Evolutionary conservation across 2,797 vertebrate genomes (phyloP), one percentile per base, ranked within the genome.

Genomic region (Sebastes oblongus): DNA sequence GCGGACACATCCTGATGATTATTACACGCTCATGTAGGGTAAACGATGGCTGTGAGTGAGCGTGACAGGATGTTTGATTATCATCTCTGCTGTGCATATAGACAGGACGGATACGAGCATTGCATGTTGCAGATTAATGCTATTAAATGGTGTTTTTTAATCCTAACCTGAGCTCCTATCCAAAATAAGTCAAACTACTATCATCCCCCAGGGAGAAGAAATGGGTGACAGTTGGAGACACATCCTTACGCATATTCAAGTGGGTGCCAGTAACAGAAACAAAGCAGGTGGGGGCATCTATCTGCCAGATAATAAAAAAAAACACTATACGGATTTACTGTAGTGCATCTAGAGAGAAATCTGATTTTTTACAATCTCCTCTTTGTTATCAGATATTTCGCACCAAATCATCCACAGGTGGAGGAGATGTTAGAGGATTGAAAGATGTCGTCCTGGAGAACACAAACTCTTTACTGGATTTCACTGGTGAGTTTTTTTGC

Each of bases 191-290:
- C 14, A 34, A 68, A 80, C 42, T 61, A 0, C 66, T 89, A 61
- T 77, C 20, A 73, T 90, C 83, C 66, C 24, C 24, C 90, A 99
- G 98, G 98, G 98, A 99, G 96, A 99, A 99, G 94, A 99, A 99
- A 89, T 99, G 98, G 98, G 98, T 99, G 88, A 99, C 98, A 14
- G 98, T 99, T 42, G 98, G 98, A 9, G 98, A 99, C 91, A 99
- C 98, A 0, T 99, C 98, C 22, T 94, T 99, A 85, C 96, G 97
- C 86, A 99, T 99, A 94, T 99, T 98, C 94, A 99, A 99, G 90
- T 99, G 98, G 98, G 98, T 99, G 75, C 98, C 98, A 66, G 98
- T 99, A 73, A 96, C 97, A 50, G 98, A 98, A 89, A 97, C 96
- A 85, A 99, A 98, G 93, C 97, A 98, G 97, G 98, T 99, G 92